These are phyloP conservation scores for Lymantria monacha DNA, from an alignment of 2,888 invertebrate species.

Conservation along the genomic window DNA sequence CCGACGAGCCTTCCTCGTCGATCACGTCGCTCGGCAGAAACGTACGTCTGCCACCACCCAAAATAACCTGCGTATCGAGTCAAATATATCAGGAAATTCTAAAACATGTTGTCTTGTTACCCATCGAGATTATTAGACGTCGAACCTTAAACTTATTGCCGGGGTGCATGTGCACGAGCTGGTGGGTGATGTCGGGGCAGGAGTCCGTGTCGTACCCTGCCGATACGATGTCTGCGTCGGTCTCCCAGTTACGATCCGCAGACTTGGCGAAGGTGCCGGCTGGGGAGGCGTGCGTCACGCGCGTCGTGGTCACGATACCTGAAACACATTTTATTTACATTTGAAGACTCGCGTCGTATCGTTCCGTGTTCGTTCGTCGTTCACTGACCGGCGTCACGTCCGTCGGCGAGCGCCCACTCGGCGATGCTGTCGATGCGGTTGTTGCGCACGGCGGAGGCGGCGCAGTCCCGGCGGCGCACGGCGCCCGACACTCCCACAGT, in stretches of 20 bases:
- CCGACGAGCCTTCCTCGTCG: conserved; percentile 74
- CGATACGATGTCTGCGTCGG: conserved; percentile 75
- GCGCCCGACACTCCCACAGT: conserved; percentile 85
- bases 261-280: conserved; percentile 85
- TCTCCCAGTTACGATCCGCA: conserved; percentile 86
- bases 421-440: conserved; percentile 85
- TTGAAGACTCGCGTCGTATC: background rate
- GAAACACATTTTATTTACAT: conserved; percentile 17
- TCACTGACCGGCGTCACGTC: conserved; percentile 53
- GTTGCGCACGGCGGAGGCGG: conserved; percentile 67
- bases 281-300: conserved; percentile 90
- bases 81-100: background rate
- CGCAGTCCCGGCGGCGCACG: conserved; percentile 82
- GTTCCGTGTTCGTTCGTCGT: background rate
- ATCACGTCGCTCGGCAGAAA: conserved; percentile 77
- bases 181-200: conserved; percentile 88
- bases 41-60: conserved; percentile 87
- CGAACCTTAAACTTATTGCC: conserved; percentile 85
- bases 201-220: conserved; percentile 61
- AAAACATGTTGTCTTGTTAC: background rate
- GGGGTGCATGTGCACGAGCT: conserved; percentile 83
- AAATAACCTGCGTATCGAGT: conserved; percentile 74
- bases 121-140: background rate
- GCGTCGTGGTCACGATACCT: conserved; percentile 87
- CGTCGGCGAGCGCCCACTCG: conserved; percentile 82